A percentile compares a stretch with the other conserved stretches of the same genome.
These are phyloP conservation scores for Porites australiensis DNA, from an alignment of 64 coral and sea anemone genomes.

Conservation along the genomic window DNA sequence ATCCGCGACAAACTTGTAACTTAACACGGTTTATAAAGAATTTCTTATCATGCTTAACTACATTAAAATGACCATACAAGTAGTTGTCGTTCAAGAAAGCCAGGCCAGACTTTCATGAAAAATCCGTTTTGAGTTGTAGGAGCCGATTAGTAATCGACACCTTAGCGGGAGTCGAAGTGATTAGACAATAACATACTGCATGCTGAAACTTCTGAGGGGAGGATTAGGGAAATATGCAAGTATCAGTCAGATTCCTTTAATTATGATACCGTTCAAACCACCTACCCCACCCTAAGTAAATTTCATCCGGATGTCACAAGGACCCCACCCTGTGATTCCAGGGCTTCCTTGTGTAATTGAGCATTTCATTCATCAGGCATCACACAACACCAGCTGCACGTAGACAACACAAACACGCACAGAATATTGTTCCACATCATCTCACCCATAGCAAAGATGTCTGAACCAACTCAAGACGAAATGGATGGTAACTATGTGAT, in stretches of 20 bases:
- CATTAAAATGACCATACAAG: no score
- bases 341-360: constrained; percentile 26
- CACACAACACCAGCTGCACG: neutral
- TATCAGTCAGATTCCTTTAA: neutral
- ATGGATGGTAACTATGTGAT: constrained; percentile 13
- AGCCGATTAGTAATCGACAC: no score
- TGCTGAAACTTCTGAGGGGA: neutral
- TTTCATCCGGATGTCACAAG: neutral
- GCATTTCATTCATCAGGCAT: neutral
- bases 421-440: neutral
- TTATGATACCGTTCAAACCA: neutral
- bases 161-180: neutral
- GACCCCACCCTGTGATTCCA: constrained; percentile 33
- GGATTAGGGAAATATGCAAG: neutral
- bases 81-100: no score
- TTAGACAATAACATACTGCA: neutral
- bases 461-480: constrained; percentile 37
- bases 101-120: no score
- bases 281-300: neutral
- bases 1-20: no score
- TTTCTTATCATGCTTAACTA: no score
- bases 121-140: no score
- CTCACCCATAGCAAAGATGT: constrained; percentile 2
- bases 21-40: no score
- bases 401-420: neutral